phyloP scores from a whole-genome alignment of 2,888 invertebrate genomes.

The Hydrotaea diabolus region DNA sequence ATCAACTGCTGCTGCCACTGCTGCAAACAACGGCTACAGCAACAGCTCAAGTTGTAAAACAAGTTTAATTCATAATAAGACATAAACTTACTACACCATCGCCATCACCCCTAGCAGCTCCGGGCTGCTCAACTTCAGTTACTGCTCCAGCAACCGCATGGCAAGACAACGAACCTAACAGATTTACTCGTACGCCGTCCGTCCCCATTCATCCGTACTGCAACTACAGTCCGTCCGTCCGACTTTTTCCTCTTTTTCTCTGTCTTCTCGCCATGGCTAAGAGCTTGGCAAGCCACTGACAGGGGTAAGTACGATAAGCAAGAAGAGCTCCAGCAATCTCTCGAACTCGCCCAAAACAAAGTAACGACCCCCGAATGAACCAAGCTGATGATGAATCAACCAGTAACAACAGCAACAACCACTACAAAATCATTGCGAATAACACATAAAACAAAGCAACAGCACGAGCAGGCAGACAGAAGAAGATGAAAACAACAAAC shows the following conservation, averaged over 20 bases:
- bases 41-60: slow-evolving; percentile 54
- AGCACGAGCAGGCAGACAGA: slow-evolving; percentile 24
- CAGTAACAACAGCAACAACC: slow-evolving; percentile 11
- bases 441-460: neutral
- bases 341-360: neutral
- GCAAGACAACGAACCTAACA: slow-evolving; percentile 44
- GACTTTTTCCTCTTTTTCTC: neutral
- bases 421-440: no score
- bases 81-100: slow-evolving; percentile 44
- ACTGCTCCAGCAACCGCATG: neutral
- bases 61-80: slow-evolving; percentile 64
- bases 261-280: slow-evolving; percentile 24
- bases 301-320: no score
- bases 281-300: slow-evolving; percentile 43
- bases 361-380: slow-evolving; percentile 17
- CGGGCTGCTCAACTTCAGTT: slow-evolving; percentile 23
- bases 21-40: slow-evolving; percentile 21
- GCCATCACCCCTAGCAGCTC: slow-evolving; percentile 28
- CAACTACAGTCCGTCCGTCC: neutral
- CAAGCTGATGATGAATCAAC: slow-evolving; percentile 15
- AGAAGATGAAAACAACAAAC: slow-evolving; percentile 29
- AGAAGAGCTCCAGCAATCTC: slow-evolving; percentile 57
- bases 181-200: no score
- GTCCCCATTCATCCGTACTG: neutral
- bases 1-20: slow-evolving; percentile 30